Percentiles rank a stretch among this genome's conserved stretches.
phyloP scores from a whole-genome alignment of 2,113 vertebrate species.

The Saguinus midas region DNA sequence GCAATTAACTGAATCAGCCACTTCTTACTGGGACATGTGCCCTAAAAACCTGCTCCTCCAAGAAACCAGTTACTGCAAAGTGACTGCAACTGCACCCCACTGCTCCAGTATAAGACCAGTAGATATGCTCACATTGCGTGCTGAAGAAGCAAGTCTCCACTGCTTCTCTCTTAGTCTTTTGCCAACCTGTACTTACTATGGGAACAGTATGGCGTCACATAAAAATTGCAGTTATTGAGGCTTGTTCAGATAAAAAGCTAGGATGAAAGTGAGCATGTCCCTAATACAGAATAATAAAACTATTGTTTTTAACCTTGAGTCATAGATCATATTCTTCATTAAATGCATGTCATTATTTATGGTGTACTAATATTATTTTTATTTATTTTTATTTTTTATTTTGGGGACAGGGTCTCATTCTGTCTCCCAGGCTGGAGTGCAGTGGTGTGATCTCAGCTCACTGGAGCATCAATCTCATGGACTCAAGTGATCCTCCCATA shows the following conservation, averaged over 20 bases:
- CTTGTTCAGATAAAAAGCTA: not conserved
- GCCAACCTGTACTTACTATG: not conserved
- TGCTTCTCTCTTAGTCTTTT: not conserved
- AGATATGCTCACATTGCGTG: not conserved
- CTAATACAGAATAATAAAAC: not conserved
- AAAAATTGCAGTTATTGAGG: not conserved
- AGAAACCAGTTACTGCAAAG: not conserved
- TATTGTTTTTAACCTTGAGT: not conserved
- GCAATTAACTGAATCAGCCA: not conserved
- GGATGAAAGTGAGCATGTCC: not conserved
- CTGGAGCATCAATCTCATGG: too few species aligned
- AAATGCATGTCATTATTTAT: constrained; percentile 2
- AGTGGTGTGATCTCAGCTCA: too few species aligned
- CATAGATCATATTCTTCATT: not conserved
- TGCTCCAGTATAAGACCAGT: not conserved
- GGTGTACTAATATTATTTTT: not conserved
- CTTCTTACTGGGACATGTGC: not conserved
- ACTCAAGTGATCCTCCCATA: too few species aligned
- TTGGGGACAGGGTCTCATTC: too few species aligned
- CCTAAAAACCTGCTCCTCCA: not conserved
- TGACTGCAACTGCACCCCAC: not conserved
- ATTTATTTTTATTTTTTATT: too few species aligned
- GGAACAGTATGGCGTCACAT: not conserved
- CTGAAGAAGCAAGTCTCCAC: not conserved
- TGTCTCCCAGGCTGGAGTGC: too few species aligned